These are phyloP conservation scores for Orthosia gothica DNA, from an alignment of 2,888 invertebrate species.

Conservation along the genomic window DNA sequence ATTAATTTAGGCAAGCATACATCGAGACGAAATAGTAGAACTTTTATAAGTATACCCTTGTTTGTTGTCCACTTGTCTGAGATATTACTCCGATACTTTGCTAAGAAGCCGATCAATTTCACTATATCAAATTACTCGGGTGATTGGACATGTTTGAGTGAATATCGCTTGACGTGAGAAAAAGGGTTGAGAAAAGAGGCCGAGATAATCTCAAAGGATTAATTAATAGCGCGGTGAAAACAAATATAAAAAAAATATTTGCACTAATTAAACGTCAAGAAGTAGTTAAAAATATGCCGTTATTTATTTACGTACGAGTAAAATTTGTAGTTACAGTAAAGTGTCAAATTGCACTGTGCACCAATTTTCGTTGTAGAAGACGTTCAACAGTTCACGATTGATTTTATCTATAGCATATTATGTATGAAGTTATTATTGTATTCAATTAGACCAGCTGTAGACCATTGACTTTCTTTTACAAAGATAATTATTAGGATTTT, in stretches of 20 bases:
- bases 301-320: background rate
- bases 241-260: background rate
- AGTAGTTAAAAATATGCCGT: background rate
- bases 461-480: too few species aligned
- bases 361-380: too few species aligned
- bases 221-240: background rate
- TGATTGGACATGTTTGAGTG: conserved; percentile 27
- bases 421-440: too few species aligned
- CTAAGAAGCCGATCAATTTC: conserved; percentile 43
- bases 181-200: background rate
- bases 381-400: too few species aligned
- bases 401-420: too few species aligned
- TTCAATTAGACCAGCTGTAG: too few species aligned
- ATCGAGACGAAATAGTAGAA: conserved; percentile 8
- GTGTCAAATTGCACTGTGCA: too few species aligned
- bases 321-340: too few species aligned
- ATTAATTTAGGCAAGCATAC: conserved; percentile 20
- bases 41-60: conserved; percentile 15
- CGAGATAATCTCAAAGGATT: background rate
- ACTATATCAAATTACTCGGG: conserved; percentile 40
- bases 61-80: conserved; percentile 15
- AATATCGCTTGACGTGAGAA: conserved; percentile 16
- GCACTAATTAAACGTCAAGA: background rate
- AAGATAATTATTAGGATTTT: too few species aligned
- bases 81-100: conserved; percentile 43